A percentile compares a stretch with the other conserved stretches of the same genome.
Evolutionary conservation across 2,888 invertebrate species (phyloP).

Genomic region (Galeopsomyia nigrocyanea): DNA sequence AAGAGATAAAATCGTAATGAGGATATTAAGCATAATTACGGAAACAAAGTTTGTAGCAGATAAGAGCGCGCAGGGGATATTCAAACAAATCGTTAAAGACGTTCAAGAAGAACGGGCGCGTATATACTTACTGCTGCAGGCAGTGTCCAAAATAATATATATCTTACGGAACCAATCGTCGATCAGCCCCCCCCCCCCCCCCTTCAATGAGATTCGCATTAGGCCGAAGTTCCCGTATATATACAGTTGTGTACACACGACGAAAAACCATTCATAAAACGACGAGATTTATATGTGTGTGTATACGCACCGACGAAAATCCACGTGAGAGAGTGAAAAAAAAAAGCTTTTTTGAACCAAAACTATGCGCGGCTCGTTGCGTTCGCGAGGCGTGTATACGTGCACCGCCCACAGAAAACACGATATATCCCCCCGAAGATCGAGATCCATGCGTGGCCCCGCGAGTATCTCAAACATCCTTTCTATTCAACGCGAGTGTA

Average conservation of each 20-base stretch:
- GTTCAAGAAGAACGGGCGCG: not conserved
- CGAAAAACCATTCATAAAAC: not conserved
- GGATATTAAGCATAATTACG: no score
- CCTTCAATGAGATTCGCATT: constrained; percentile 30
- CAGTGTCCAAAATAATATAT: not conserved
- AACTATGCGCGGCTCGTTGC: not conserved
- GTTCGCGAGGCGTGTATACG: not conserved
- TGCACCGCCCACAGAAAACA: constrained; percentile 16
- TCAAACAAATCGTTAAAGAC: no score
- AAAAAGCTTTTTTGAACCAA: not conserved
- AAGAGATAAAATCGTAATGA: no score
- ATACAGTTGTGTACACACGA: not conserved
- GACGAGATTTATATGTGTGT: constrained; percentile 23
- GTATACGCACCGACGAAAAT: constrained; percentile 5
- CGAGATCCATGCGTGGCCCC: constrained; percentile 7
- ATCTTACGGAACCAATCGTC: not conserved
- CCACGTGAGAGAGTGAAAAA: constrained; percentile 4
- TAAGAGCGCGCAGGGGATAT: no score
- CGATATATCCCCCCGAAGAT: not conserved
- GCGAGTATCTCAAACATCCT: not conserved
- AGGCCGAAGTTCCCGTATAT: not conserved
- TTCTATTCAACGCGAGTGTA: not conserved
- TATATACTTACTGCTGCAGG: not conserved
- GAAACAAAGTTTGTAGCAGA: no score
- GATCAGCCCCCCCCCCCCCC: no score